Evolutionary conservation across 1,140 invertebrate species (phyloP), one percentile per base, ranked within the genome.

Genomic region (Berghia stephanieae): DNA sequence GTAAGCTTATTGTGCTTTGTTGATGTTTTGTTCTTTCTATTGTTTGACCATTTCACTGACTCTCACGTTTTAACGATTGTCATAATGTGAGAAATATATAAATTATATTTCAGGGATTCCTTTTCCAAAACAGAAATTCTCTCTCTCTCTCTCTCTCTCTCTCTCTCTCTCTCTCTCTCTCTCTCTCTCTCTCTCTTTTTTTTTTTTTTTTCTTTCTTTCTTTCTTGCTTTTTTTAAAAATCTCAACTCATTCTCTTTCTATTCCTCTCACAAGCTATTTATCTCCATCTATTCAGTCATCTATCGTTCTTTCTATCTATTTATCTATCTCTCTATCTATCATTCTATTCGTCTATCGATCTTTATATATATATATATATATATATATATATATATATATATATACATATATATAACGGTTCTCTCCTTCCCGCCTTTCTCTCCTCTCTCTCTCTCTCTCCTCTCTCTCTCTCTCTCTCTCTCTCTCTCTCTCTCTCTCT

Each of bases 341-440:
- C 55, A 24, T 24, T 60, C 55, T 60, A 60, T 60, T 31, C 31
- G 31, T 60, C 55, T 70, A 43, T 70, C n/a, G 42, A 43, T 70
- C n/a, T 70, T 43, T 70, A 38, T 70, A 70, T n/a, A 13, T 44
- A 70, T 44, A 34, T 44, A 70, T 44, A 21, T 44, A 70, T 44
- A 31, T 42, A 70, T 44, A 21, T 44, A 60, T 60, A 21, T 60
- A 60, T 60, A 21, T 60, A 60, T 60, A 21, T 60, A 60, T 60
- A 21, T 60, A 60, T 60, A 21, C 31, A 60, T 60, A 21, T 60
- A 60, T 60, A 0, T 71, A 40, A n/a, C 44, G 27, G 18, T 71
- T 43, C 27, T 44, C 68, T 13, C 24, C 40, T 0, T 71, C 2
- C 27, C 34, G 38, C 27, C n/a, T 31, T n/a, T 71, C 40, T 6